Base-by-base conservation (phyloP, 2,888 invertebrate species). In the Amphimallon solstitiale region DNA sequence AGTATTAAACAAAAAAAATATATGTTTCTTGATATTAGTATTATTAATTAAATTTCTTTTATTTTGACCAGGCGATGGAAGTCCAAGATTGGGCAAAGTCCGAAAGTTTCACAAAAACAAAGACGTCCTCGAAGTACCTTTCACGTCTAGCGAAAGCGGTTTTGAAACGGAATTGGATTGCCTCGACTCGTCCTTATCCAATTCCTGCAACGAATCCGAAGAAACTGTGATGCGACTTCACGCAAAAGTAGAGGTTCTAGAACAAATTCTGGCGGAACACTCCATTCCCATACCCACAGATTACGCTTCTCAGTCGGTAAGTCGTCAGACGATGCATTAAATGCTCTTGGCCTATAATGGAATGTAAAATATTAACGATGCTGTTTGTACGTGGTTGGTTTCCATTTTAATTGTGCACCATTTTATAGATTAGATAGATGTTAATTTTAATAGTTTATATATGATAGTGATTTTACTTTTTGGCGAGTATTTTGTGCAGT, bases 21-120 rank as follows among this genome's bases (percentile, higher is more conserved):
- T n/a, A 14, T 14, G 14, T 7, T 37, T 37, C 12, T n/a, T 2
- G 10, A 37, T 37, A 37, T 7, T 7, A 10, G 12, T 65, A 40
- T 35, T 12, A 45, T 10, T 34, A 17, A 19, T 49, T 9, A 35
- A 1, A n/a, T 21, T 56, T 52, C 21, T 52, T 19, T 14, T 6
- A 37, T 69, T 52, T 68, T 21, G 72, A 75, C 3, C 74, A 82
- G 71, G 85, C 82, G 78, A 85, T 83, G 78, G 81, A 75, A 88
- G 86, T 78, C 88, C 88, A 2, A 81, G 87, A 1, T 76, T 87
- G 67, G 87, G 87, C 17, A 89, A 89, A 80, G 82, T 88, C 45
- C 83, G 88, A 49, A 87, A 86, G 76, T 87, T 85, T 74, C 84
- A 83, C 70, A 83, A 83, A 40, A 81, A 82, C 40, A 80, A 77